Percentiles rank a stretch among this genome's conserved stretches.
These are phyloP conservation scores for Choloepus hoffmanni DNA, from an alignment of 2,113 vertebrate species.

Conservation along the genomic window DNA sequence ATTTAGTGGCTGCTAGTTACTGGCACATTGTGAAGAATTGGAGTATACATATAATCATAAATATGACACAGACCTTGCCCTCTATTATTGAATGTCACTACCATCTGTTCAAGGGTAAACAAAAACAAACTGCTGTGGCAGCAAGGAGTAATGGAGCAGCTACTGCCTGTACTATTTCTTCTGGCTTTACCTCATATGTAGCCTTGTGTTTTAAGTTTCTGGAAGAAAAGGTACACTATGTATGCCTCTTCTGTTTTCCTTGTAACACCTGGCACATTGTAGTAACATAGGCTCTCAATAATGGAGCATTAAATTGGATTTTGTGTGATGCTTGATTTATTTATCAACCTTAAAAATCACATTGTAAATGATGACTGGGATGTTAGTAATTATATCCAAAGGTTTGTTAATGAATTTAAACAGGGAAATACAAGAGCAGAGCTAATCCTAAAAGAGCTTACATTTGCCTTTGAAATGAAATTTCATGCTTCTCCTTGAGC, in stretches of 20 bases:
- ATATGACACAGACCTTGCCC: neutral
- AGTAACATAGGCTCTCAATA: neutral
- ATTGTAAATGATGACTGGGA: neutral
- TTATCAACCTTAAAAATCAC: neutral
- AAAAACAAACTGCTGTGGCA: neutral
- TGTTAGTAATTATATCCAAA: neutral
- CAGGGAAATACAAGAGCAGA: neutral
- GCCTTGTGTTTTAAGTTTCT: neutral
- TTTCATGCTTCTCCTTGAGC: neutral
- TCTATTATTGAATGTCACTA: neutral
- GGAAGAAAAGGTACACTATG: neutral
- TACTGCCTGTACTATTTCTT: neutral
- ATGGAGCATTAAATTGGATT: neutral
- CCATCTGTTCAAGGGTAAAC: neutral
- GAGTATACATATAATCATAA: neutral
- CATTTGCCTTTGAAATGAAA: constrained; percentile 42
- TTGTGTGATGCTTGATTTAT: neutral
- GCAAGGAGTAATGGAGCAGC: neutral
- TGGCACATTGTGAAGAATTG: neutral
- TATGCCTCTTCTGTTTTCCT: neutral
- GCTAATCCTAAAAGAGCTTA: neutral
- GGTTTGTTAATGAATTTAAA: neutral
- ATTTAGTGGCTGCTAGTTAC: neutral
- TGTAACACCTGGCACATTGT: neutral
- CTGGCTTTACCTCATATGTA: neutral